Evolutionary conservation across 2,888 invertebrate species (phyloP).

Genomic region (Platynereis dumerilii): DNA sequence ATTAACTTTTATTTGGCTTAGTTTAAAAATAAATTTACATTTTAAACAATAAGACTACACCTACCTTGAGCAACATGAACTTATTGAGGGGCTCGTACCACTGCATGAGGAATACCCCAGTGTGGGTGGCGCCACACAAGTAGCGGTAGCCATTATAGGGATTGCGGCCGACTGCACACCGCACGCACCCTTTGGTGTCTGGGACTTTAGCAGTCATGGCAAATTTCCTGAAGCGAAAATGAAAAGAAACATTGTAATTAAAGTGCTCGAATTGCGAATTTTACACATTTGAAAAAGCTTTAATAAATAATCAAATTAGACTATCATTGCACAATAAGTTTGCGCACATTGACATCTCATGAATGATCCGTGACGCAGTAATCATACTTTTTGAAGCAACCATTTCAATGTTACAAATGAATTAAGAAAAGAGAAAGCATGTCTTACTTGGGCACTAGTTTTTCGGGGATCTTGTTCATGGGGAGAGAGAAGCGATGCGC

Average conservation of each 20-base stretch:
- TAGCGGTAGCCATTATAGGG: conserved; percentile 98
- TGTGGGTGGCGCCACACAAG: conserved; percentile 91
- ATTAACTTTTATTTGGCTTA: no score
- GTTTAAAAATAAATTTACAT: no score
- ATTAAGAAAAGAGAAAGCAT: background rate
- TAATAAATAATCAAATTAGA: no score
- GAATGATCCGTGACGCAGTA: no score
- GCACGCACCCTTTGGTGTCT: conserved; percentile 91
- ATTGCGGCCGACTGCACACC: conserved; percentile 95
- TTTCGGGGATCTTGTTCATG: conserved; percentile 87
- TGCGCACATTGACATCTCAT: no score
- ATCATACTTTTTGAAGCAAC: no score
- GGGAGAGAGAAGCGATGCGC: conserved; percentile 84
- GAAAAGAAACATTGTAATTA: no score
- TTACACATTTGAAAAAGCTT: no score
- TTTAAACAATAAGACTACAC: conserved; percentile 13
- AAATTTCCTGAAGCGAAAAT: conserved; percentile 52
- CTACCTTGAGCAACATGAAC: conserved; percentile 86
- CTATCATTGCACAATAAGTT: no score
- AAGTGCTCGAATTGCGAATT: no score
- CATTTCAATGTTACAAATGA: background rate
- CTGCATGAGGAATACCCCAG: conserved; percentile 96
- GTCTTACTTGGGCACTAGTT: conserved; percentile 88
- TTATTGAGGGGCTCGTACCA: conserved; percentile 87
- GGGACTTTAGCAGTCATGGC: conserved; percentile 80